Conservation (phyloP, 2,113 vertebrate genomes). For the Conger conger region DNA sequence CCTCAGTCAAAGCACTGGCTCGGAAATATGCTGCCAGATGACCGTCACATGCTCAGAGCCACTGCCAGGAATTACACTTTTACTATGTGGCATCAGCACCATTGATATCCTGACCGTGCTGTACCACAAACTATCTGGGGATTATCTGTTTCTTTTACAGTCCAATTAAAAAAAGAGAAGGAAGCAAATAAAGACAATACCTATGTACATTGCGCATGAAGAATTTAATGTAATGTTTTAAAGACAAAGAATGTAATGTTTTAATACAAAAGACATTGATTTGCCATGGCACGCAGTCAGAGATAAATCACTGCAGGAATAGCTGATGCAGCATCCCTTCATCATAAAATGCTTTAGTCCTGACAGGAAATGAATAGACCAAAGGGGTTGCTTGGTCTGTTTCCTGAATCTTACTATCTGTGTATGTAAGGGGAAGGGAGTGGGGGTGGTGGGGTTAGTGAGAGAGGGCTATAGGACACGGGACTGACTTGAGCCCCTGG, state of each 20-base stretch:
- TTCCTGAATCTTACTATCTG: neutral
- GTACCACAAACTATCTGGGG: too few species aligned
- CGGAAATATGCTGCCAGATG: neutral
- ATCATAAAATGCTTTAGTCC: constrained; percentile 39
- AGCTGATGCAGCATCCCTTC: constrained; percentile 37
- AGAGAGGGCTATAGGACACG: neutral
- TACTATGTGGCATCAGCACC: neutral
- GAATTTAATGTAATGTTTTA: neutral
- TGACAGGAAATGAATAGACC: constrained; percentile 41
- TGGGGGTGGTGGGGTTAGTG: neutral
- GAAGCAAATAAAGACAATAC: neutral
- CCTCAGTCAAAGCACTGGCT: neutral
- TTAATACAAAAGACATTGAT: neutral
- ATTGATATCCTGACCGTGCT: neutral
- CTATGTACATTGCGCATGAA: neutral
- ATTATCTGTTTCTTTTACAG: neutral
- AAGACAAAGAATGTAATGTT: neutral
- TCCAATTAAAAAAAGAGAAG: neutral
- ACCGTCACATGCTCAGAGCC: neutral
- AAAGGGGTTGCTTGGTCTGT: neutral
- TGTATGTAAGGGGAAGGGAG: neutral
- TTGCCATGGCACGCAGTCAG: neutral
- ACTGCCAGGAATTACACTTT: neutral
- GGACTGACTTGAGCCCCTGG: neutral
- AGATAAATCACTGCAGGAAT: constrained; percentile 30